Evolutionary conservation across 1,140 invertebrate species (phyloP).

Genomic region (Apocrypta bakeri): DNA sequence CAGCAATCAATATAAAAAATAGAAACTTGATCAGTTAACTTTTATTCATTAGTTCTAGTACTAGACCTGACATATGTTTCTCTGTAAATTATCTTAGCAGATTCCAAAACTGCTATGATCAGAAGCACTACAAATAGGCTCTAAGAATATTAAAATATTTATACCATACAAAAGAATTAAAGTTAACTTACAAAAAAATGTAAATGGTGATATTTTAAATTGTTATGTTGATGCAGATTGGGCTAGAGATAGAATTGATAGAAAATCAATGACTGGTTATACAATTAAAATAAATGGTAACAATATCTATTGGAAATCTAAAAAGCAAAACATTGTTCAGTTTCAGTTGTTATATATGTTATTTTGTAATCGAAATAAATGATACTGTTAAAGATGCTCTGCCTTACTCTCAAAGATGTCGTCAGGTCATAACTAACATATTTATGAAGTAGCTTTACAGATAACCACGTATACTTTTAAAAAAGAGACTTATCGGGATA

Average conservation of each 20-base stretch:
- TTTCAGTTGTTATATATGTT: too few relatives aligned
- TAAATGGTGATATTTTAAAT: constrained; percentile 26
- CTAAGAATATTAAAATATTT: neutral
- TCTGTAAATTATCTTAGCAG: neutral
- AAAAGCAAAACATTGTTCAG: constrained; percentile 49
- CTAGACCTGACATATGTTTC: neutral
- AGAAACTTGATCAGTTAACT: constrained; percentile 54
- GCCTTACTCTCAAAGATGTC: too few relatives aligned
- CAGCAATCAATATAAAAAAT: constrained; percentile 17
- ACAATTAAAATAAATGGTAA: constrained; percentile 54
- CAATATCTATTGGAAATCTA: constrained; percentile 48
- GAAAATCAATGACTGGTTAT: constrained; percentile 63
- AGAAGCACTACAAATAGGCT: constrained; percentile 7
- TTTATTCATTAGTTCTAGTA: constrained; percentile 55
- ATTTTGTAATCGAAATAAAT: too few relatives aligned
- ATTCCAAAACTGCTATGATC: neutral
- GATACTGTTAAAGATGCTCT: too few relatives aligned
- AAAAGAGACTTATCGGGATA: too few relatives aligned
- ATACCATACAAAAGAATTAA: constrained; percentile 41
- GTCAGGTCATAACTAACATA: too few relatives aligned
- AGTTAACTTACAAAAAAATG: constrained; percentile 30
- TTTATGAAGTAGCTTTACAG: too few relatives aligned
- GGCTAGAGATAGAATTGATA: constrained; percentile 59
- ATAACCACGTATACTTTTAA: too few relatives aligned
- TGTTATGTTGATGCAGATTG: constrained; percentile 63